Conservation (phyloP, 2,797 vertebrate genomes). For the Cyprinella venusta region DNA sequence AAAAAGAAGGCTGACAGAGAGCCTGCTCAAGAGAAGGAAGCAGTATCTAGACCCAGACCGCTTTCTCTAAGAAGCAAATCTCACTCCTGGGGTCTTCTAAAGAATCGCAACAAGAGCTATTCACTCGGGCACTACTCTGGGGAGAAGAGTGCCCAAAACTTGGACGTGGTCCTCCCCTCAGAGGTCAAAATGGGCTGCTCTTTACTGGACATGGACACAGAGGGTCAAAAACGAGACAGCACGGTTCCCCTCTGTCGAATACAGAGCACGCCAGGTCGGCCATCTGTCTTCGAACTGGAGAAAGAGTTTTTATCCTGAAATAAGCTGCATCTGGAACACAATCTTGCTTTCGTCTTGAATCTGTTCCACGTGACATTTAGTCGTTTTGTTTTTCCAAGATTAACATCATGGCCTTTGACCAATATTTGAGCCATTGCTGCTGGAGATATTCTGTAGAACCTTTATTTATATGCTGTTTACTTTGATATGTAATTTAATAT, state of each 20-base stretch:
- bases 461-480: constrained; percentile 79
- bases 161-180: constrained; percentile 70
- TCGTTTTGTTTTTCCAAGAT: constrained; percentile 14
- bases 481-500: constrained; percentile 83
- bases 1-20: constrained; percentile 69
- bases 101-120: constrained; percentile 80
- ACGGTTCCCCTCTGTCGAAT: constrained; percentile 88
- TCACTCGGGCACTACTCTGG: constrained; percentile 77
- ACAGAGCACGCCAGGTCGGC: constrained; percentile 78
- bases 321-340: constrained; percentile 50
- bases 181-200: constrained; percentile 80
- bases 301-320: constrained; percentile 87
- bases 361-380: constrained; percentile 6
- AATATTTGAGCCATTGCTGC: constrained; percentile 76
- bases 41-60: constrained; percentile 76
- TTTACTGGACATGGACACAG: constrained; percentile 85
- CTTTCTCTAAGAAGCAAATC: constrained; percentile 78
- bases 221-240: constrained; percentile 89
- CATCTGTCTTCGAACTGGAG: constrained; percentile 86
- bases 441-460: constrained; percentile 71
- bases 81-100: constrained; percentile 80
- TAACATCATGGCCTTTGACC: constrained; percentile 66
- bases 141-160: constrained; percentile 67
- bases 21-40: constrained; percentile 56
- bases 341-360: constrained; percentile 5